Conservation (phyloP, 2,113 vertebrate species). For the Cyphomyrus discorhynchus region DNA sequence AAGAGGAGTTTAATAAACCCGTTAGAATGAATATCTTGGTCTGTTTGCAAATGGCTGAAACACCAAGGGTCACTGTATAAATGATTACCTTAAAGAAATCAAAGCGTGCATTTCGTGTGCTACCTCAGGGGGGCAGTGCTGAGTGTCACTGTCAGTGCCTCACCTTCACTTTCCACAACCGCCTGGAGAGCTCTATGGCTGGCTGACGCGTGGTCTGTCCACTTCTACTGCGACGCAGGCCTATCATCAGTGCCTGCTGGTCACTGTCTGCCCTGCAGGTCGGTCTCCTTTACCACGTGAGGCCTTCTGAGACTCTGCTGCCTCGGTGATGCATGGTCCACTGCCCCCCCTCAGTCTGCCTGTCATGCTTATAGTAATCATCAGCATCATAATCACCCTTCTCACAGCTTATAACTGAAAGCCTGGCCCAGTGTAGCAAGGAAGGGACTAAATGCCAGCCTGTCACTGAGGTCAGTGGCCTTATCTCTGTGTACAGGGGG, state of each 20-base stretch:
- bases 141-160: not conserved
- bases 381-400: not conserved
- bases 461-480: not conserved
- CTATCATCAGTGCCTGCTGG: not conserved
- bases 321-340: not conserved
- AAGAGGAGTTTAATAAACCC: too few species aligned
- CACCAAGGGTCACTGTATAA: not conserved
- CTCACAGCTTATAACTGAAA: not conserved
- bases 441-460: not conserved
- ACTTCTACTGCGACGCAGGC: not conserved
- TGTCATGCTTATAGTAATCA: not conserved
- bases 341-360: not conserved
- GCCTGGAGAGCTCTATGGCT: not conserved
- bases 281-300: not conserved
- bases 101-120: not conserved
- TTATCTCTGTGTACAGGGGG: not conserved
- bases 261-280: not conserved
- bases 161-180: not conserved
- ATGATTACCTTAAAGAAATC: not conserved
- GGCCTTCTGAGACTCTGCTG: not conserved
- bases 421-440: not conserved
- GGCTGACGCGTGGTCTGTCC: not conserved
- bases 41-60: not conserved
- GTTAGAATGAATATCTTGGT: too few species aligned
- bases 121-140: not conserved